These are phyloP conservation scores for Diprion similis DNA, from an alignment of 1,140 invertebrate genomes.

Conservation along the genomic window DNA sequence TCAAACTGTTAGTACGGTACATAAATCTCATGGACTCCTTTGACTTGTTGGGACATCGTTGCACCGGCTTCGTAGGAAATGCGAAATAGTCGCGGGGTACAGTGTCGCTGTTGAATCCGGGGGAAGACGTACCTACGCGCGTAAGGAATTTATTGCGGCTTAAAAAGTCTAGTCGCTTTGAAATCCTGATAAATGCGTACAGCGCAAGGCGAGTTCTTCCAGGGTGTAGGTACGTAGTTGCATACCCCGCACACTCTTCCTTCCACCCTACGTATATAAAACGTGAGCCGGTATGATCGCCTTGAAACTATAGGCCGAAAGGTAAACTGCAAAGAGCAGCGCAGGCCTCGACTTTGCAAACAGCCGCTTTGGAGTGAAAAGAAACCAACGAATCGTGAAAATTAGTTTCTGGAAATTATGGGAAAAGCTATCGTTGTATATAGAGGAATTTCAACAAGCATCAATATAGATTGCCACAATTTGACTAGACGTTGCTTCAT, in stretches of 20 bases:
- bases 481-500: too few relatives aligned
- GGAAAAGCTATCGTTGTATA: too few relatives aligned
- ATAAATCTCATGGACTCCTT: too few relatives aligned
- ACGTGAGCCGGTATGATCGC: conserved; percentile 11
- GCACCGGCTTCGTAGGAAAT: background rate
- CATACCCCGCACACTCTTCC: conserved; percentile 30
- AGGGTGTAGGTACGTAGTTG: conserved; percentile 21
- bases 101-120: conserved; percentile 14
- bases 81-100: background rate
- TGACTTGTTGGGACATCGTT: too few relatives aligned
- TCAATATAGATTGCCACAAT: too few relatives aligned
- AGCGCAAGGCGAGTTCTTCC: conserved; percentile 23
- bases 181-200: conserved; percentile 62
- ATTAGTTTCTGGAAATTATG: too few relatives aligned
- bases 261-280: background rate
- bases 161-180: conserved; percentile 61
- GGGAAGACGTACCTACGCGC: background rate
- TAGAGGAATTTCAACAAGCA: too few relatives aligned
- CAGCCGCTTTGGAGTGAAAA: conserved; percentile 4
- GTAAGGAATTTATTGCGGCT: conserved; percentile 59
- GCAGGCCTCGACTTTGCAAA: background rate
- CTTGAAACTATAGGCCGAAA: conserved; percentile 51
- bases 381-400: conserved; percentile 17
- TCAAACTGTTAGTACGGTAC: too few relatives aligned
- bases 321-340: conserved; percentile 45